A percentile compares a stretch with the other conserved stretches of the same genome.
These are phyloP conservation scores for Platycnemis pennipes DNA, from an alignment of 2,888 invertebrate genomes.

Conservation along the genomic window DNA sequence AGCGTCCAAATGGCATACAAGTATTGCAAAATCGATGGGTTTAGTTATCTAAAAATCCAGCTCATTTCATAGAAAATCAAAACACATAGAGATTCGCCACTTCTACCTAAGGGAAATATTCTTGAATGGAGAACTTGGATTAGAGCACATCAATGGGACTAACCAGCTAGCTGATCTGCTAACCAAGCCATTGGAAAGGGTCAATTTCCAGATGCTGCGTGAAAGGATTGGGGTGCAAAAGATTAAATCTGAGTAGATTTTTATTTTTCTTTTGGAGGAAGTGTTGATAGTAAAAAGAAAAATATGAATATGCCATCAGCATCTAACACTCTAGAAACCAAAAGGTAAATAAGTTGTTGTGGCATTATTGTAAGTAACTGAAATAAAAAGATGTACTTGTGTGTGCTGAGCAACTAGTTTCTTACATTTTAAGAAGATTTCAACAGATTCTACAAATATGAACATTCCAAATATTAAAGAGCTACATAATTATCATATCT, in stretches of 20 bases:
- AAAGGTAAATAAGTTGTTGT: no score
- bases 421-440: no score
- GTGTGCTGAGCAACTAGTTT: no score
- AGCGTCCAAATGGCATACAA: not conserved
- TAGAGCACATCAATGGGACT: constrained; percentile 37
- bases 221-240: not conserved
- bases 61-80: constrained; percentile 5
- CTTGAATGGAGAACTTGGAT: constrained; percentile 2
- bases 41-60: constrained; percentile 30
- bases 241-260: not conserved
- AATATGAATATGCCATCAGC: no score
- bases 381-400: not conserved
- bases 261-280: constrained; percentile 33
- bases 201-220: not conserved
- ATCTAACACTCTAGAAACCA: no score
- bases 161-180: no score
- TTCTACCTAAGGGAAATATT: not conserved
- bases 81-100: constrained; percentile 26
- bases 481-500: no score
- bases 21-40: not conserved
- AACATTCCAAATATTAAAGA: no score
- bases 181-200: not conserved
- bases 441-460: no score
- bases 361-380: no score
- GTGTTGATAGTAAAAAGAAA: constrained; percentile 11